A percentile compares a stretch with the other conserved stretches of the same genome.
phyloP scores from a whole-genome alignment of 2,797 vertebrate species.

The Mormyrops boulengeri region DNA sequence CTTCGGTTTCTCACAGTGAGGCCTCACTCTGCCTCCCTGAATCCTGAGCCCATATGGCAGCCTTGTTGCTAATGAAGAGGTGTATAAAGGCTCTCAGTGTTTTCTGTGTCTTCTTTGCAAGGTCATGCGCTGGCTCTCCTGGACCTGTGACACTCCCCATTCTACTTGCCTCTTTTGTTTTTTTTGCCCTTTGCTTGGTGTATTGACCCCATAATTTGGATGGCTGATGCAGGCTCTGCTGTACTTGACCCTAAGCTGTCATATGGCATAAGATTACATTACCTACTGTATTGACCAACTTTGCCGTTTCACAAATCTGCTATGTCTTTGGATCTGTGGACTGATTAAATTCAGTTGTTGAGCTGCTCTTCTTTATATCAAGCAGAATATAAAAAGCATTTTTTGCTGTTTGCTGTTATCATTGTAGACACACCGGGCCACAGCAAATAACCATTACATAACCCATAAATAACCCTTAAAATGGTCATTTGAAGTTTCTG shows the following conservation, averaged over 20 bases:
- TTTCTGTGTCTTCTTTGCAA: not conserved
- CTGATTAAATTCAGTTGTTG: not conserved
- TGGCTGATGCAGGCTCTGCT: not conserved
- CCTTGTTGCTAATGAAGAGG: not conserved
- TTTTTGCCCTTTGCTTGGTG: not conserved
- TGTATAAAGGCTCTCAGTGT: not conserved
- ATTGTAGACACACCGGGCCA: not conserved
- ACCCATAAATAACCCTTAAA: not conserved
- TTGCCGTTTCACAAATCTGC: not conserved
- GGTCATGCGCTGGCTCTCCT: not conserved
- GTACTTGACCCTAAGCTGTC: not conserved
- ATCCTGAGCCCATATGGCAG: not conserved
- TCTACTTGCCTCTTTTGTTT: not conserved
- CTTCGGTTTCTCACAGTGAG: not conserved
- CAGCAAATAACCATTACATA: not conserved
- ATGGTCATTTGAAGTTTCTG: not conserved
- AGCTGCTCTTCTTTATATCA: not conserved
- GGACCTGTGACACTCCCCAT: not conserved
- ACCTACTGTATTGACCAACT: not conserved
- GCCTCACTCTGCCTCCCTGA: not conserved
- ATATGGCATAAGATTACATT: not conserved
- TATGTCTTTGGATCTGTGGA: not conserved
- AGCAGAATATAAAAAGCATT: not conserved
- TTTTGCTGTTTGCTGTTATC: not conserved
- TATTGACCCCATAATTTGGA: not conserved